These are phyloP conservation scores for Cromileptes altivelis DNA, from an alignment of 2,113 vertebrate genomes.

Conservation along the genomic window DNA sequence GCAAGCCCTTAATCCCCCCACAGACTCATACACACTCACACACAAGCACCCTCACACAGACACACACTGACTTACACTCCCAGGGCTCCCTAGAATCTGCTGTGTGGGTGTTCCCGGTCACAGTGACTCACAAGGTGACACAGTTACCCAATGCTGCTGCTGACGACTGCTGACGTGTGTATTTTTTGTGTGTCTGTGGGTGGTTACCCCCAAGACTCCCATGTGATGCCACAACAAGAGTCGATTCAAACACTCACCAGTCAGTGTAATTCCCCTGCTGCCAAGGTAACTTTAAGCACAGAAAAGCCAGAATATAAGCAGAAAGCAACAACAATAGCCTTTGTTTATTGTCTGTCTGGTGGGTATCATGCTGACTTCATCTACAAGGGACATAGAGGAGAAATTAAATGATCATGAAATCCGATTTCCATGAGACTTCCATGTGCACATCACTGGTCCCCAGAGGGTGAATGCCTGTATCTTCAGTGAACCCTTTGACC, in stretches of 20 bases:
- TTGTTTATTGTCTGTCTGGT: neutral
- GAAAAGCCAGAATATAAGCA: neutral
- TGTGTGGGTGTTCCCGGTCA: slow-evolving; percentile 69
- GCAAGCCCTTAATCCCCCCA: slow-evolving; percentile 47
- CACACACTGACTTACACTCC: slow-evolving; percentile 41
- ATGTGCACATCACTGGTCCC: neutral
- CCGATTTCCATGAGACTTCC: neutral
- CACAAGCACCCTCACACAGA: slow-evolving; percentile 37
- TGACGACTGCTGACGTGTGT: slow-evolving; percentile 63
- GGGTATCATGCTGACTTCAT: no score
- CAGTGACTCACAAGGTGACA: slow-evolving; percentile 68
- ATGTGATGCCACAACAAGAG: slow-evolving; percentile 27
- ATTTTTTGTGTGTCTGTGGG: slow-evolving; percentile 44
- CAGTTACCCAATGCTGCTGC: slow-evolving; percentile 40
- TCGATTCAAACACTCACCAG: neutral
- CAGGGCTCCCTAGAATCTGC: slow-evolving; percentile 40
- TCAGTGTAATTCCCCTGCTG: neutral
- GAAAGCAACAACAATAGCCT: neutral
- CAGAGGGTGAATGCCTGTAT: neutral
- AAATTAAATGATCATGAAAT: neutral
- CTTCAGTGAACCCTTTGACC: neutral
- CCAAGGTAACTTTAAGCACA: neutral
- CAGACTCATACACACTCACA: slow-evolving; percentile 23
- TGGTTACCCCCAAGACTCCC: slow-evolving; percentile 26
- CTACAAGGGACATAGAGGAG: no score